These are phyloP conservation scores for Agelaius tricolor DNA, from an alignment of 2,113 vertebrate genomes.

Conservation along the genomic window DNA sequence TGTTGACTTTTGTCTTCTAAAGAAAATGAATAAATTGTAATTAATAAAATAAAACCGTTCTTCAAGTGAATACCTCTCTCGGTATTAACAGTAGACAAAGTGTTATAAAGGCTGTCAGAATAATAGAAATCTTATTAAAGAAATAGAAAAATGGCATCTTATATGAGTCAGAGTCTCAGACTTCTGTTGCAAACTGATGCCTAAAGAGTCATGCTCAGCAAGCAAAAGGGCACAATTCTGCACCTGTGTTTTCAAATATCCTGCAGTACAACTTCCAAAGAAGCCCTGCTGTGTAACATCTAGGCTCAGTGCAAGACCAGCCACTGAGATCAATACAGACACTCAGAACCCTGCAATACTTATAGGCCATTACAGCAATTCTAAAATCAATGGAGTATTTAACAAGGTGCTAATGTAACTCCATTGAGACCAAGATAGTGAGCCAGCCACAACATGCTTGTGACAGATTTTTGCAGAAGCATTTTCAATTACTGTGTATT, in stretches of 20 bases:
- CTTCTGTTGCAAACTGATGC: neutral
- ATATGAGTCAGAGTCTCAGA: neutral
- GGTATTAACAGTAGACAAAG: neutral
- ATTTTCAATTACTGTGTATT: neutral
- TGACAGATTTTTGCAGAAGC: neutral
- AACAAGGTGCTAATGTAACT: constrained; percentile 22
- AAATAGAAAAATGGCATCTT: neutral
- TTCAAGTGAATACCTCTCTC: neutral
- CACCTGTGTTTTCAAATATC: neutral
- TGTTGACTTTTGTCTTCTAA: neutral
- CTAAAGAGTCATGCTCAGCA: neutral
- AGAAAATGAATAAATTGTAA: neutral
- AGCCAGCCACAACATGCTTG: neutral
- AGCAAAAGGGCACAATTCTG: neutral
- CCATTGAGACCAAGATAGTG: neutral
- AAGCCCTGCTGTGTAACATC: neutral
- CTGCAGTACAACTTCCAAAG: neutral
- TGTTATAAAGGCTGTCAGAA: neutral
- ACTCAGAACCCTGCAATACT: constrained; percentile 10
- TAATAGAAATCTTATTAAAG: neutral
- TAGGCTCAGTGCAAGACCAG: neutral
- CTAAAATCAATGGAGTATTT: constrained; percentile 49
- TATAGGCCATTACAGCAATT: constrained; percentile 26
- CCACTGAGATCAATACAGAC: constrained; percentile 21
- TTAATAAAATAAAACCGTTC: neutral